Evolutionary conservation across 2,113 vertebrate genomes (phyloP).

Genomic region (Gobio gobio): DNA sequence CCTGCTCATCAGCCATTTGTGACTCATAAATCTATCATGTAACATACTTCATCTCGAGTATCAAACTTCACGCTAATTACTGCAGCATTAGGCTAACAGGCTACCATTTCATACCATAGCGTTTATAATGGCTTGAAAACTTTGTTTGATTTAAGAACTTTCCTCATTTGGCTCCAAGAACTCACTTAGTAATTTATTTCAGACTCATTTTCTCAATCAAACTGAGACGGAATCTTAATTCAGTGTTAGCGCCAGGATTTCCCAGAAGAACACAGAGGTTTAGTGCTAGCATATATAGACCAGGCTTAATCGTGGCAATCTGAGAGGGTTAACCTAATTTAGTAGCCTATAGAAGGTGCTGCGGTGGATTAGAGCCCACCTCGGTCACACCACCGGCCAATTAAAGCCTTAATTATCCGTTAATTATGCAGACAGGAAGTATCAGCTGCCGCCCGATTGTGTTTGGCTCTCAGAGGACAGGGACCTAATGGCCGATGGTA

Average conservation of each 20-base stretch:
- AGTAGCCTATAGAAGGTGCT: slow-evolving; percentile 49
- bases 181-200: slow-evolving; percentile 25
- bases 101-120: slow-evolving; percentile 48
- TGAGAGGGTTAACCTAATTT: slow-evolving; percentile 56
- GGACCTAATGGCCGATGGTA: slow-evolving; percentile 39
- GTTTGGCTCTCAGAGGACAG: slow-evolving; percentile 48
- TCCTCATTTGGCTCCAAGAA: slow-evolving; percentile 7
- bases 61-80: slow-evolving; percentile 49
- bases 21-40: slow-evolving; percentile 48
- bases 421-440: slow-evolving; percentile 61
- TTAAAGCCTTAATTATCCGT: slow-evolving; percentile 59
- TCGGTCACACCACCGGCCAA: slow-evolving; percentile 53
- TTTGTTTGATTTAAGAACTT: slow-evolving; percentile 40
- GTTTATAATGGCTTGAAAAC: slow-evolving; percentile 15
- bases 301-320: slow-evolving; percentile 48
- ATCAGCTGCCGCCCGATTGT: slow-evolving; percentile 54
- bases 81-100: slow-evolving; percentile 51
- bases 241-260: slow-evolving; percentile 30
- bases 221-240: slow-evolving; percentile 46
- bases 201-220: slow-evolving; percentile 37
- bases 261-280: slow-evolving; percentile 47
- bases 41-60: slow-evolving; percentile 43
- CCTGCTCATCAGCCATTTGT: slow-evolving; percentile 50
- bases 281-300: slow-evolving; percentile 36
- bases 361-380: slow-evolving; percentile 50